Evolutionary conservation across 2,113 vertebrate species (phyloP).

Genomic region (Thunnus maccoyii): DNA sequence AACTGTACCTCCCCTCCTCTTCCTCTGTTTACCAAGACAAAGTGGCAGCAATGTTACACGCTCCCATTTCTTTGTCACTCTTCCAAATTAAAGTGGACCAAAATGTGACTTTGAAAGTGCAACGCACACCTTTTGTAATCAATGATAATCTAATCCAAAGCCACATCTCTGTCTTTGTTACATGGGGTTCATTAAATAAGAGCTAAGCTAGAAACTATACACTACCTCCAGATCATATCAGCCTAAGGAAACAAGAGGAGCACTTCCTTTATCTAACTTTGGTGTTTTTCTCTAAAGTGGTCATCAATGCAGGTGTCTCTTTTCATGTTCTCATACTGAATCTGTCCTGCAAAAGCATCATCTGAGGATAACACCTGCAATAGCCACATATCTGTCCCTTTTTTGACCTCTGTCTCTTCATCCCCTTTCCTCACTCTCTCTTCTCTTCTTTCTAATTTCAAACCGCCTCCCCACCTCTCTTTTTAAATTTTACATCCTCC

Average conservation of each 20-base stretch:
- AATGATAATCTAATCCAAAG: constrained; percentile 52
- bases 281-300: constrained; percentile 1
- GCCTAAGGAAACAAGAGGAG: constrained; percentile 25
- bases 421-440: not conserved
- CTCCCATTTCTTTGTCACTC: constrained; percentile 32
- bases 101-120: constrained; percentile 16
- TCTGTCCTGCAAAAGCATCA: not conserved
- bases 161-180: constrained; percentile 41
- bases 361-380: not conserved
- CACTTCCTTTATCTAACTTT: constrained; percentile 17
- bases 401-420: not conserved
- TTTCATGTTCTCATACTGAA: not conserved
- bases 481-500: constrained; percentile 55
- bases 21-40: not conserved
- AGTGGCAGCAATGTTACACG: constrained; percentile 3
- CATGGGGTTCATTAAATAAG: constrained; percentile 57
- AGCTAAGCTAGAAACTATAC: constrained; percentile 9
- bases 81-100: constrained; percentile 50
- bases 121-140: constrained; percentile 46
- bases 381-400: not conserved
- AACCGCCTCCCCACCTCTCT: constrained; percentile 19
- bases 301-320: not conserved
- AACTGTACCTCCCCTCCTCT: not conserved
- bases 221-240: constrained; percentile 49
- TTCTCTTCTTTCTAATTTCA: constrained; percentile 18